phyloP scores from a whole-genome alignment of 2,113 vertebrate species.

The Tragelaphus buxtoni region DNA sequence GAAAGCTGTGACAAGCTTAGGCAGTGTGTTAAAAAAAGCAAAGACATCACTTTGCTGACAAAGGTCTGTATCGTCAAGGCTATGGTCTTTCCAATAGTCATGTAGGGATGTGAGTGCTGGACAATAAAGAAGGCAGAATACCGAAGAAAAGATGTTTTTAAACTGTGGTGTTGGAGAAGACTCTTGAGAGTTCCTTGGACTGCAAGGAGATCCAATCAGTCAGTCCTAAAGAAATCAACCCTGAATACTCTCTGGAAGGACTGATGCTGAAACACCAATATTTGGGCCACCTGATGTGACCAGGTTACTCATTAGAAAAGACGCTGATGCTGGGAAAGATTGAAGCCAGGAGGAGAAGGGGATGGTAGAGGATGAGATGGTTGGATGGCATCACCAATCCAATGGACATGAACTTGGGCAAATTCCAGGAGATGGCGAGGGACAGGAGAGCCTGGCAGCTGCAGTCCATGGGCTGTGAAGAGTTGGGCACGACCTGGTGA shows the following conservation, averaged over 20 bases:
- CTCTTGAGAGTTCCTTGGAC: not conserved
- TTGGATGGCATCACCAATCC: not conserved
- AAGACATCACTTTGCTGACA: not conserved
- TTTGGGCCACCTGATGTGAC: not conserved
- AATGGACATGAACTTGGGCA: not conserved
- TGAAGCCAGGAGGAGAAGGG: not conserved
- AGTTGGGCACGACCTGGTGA: accelerated
- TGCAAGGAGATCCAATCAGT: not conserved
- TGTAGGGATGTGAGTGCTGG: not conserved
- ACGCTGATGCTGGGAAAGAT: not conserved
- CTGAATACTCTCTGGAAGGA: not conserved
- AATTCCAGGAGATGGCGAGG: not conserved
- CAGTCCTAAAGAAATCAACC: not conserved
- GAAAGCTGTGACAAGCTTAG: not conserved
- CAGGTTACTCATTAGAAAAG: not conserved
- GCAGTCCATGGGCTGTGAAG: not conserved
- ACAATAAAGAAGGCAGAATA: not conserved
- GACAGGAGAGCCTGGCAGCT: not conserved
- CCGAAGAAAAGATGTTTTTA: not conserved
- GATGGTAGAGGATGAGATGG: not conserved
- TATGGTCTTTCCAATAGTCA: not conserved
- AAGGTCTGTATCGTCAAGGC: not conserved
- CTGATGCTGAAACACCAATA: not conserved
- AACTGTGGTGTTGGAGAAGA: not conserved
- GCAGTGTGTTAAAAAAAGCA: not conserved